Base-by-base conservation (phyloP, 2,888 invertebrate species). In the Cheiracanthium punctorium region DNA sequence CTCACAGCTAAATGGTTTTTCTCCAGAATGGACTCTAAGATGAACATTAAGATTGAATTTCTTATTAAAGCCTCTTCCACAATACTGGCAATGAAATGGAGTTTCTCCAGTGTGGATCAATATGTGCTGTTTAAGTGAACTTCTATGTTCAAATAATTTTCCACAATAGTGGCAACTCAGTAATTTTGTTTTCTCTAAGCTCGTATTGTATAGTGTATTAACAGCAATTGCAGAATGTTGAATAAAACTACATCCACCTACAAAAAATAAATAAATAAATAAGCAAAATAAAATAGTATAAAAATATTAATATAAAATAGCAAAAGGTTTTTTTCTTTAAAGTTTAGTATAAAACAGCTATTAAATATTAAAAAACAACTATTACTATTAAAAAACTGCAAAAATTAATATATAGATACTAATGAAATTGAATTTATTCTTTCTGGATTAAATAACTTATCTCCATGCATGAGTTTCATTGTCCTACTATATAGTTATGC, bases 1-100 rank as follows among this genome's bases (percentile, higher is more conserved):
- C 14, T 70, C 70, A 70, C 70, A 70, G 1, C 10, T 29, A 70
- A 70, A 70, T 7, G 70, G 70, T 24, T 70, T 70, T 20, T 70
- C 70, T 37, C 24, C 37, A 10, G 41, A 37, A 24, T 70, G 70
- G 41, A 70, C 37, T 14, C 33, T 20, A 20, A 33, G 10, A 41
- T 70, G 70, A 37, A 41, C 37, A 14, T 37, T 70, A 12, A 70
- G 70, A 41, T 70, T 33, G 17, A 24, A 33, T 41, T 70, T 70
- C 30, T 70, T 33, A 24, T n/a, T 41, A 41, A 70, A 70, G 24
- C 37, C 70, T 41, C 14, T 41, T 20, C 37, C 70, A 24, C 70
- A 70, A 70, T 37, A 24, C 1, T 33, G n/a, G 12, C 70, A 70
- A n/a, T 24, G n/a, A 24, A 20, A 41, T 20, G 70, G 70, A 8